phyloP scores from a whole-genome alignment of 2,797 vertebrate genomes.

The Australoheros facetus region DNA sequence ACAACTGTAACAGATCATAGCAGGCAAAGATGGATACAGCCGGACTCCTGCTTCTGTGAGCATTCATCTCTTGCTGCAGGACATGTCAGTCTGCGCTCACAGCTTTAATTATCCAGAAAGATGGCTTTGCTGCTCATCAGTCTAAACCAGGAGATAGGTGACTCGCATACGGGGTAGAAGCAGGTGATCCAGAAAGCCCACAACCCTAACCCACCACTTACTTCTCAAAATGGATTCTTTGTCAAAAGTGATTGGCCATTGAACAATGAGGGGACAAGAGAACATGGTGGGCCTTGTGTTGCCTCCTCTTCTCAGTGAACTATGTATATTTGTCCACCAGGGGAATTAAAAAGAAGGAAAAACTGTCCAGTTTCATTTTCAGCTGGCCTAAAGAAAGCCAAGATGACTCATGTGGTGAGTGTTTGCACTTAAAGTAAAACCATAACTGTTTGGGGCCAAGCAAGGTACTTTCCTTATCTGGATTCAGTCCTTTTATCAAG shows the following conservation, averaged over 20 bases:
- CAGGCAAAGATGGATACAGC: slow-evolving; percentile 20
- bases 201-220: slow-evolving; percentile 14
- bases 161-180: slow-evolving; percentile 18
- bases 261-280: slow-evolving; percentile 15
- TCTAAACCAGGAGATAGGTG: slow-evolving; percentile 28
- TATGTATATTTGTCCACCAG: slow-evolving; percentile 16
- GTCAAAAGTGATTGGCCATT: slow-evolving; percentile 24
- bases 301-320: slow-evolving; percentile 12
- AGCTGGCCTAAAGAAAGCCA: slow-evolving; percentile 31
- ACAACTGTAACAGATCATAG: slow-evolving; percentile 3
- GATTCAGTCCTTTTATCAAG: slow-evolving; percentile 60
- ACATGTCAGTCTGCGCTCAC: slow-evolving; percentile 35
- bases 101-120: slow-evolving; percentile 61
- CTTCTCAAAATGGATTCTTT: slow-evolving; percentile 21
- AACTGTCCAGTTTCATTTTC: slow-evolving; percentile 43
- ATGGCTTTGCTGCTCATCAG: slow-evolving; percentile 44
- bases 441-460: slow-evolving; percentile 32
- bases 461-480: slow-evolving; percentile 23
- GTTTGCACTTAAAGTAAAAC: slow-evolving; percentile 58
- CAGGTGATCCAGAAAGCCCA: slow-evolving; percentile 34
- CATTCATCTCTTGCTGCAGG: slow-evolving; percentile 52
- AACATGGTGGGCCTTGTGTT: neutral
- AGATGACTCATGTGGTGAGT: slow-evolving; percentile 55
- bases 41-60: slow-evolving; percentile 54
- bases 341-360: slow-evolving; percentile 32